A percentile compares a stretch with the other conserved stretches of the same genome.
phyloP scores from a whole-genome alignment of 2,888 invertebrate genomes.

The Psococerastis gibbosa region DNA sequence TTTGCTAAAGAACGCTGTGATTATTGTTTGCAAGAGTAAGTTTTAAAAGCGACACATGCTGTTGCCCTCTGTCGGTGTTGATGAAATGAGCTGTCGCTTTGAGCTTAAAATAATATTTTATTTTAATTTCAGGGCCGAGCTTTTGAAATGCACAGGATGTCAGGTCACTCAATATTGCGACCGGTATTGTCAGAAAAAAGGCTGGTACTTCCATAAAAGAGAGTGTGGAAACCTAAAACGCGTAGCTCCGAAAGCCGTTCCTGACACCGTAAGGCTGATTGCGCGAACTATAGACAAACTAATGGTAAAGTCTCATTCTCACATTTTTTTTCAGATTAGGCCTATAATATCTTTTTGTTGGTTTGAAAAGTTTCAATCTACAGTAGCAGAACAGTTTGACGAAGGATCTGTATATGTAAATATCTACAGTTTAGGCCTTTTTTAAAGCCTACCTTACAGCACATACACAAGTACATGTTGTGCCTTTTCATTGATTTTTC shows the following conservation, averaged over 20 bases:
- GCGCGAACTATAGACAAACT: conserved; percentile 53
- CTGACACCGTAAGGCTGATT: conserved; percentile 66
- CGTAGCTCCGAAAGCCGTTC: conserved; percentile 49
- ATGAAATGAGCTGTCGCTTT: not conserved
- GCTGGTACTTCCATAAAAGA: conserved; percentile 64
- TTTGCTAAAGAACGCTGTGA: conserved; percentile 54
- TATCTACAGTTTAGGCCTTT: too few relatives aligned
- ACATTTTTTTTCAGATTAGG: too few relatives aligned
- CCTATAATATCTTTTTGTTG: too few relatives aligned
- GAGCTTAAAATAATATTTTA: not conserved
- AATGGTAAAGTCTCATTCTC: too few relatives aligned
- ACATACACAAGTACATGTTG: too few relatives aligned
- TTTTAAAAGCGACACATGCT: too few relatives aligned
- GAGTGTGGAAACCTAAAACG: conserved; percentile 63
- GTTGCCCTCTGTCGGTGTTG: too few relatives aligned
- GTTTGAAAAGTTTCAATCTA: too few relatives aligned
- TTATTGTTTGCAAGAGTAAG: conserved; percentile 53
- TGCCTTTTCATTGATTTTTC: too few relatives aligned
- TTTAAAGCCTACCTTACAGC: too few relatives aligned
- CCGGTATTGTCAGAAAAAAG: conserved; percentile 55
- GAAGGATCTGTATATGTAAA: too few relatives aligned
- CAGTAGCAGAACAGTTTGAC: too few relatives aligned
- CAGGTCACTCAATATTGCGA: conserved; percentile 69
- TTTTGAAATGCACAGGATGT: conserved; percentile 67
- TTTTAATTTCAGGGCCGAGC: conserved; percentile 39